Evolutionary conservation across 2,888 invertebrate genomes (phyloP).

Genomic region (Copidosoma aretas): DNA sequence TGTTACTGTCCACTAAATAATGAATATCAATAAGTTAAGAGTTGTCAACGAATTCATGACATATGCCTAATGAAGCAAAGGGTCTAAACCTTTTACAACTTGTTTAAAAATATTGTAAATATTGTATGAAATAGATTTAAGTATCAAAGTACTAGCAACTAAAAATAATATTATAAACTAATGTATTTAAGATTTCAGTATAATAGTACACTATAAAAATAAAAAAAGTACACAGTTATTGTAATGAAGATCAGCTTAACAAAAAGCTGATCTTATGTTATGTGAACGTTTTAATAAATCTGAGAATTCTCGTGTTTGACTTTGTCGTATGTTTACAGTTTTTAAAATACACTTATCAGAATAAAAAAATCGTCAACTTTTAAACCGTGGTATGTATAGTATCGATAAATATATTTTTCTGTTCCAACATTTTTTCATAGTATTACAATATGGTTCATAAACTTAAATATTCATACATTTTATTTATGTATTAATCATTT

Average conservation of each 20-base stretch:
- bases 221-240: no score
- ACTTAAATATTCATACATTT: constrained; percentile 36
- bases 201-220: constrained; percentile 52
- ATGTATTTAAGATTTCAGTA: constrained; percentile 52
- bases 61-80: constrained; percentile 52
- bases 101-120: constrained; percentile 57
- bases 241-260: constrained; percentile 47
- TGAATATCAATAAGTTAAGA: constrained; percentile 30
- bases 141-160: constrained; percentile 30
- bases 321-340: constrained; percentile 23
- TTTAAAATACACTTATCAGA: constrained; percentile 20
- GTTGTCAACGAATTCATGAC: constrained; percentile 43
- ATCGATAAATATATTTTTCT: constrained; percentile 32
- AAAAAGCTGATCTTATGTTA: constrained; percentile 47
- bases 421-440: constrained; percentile 46
- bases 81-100: constrained; percentile 59
- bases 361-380: neutral
- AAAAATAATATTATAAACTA: constrained; percentile 4
- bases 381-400: constrained; percentile 31
- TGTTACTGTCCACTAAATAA: constrained; percentile 33
- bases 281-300: constrained; percentile 58
- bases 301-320: constrained; percentile 50
- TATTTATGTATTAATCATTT: constrained; percentile 18
- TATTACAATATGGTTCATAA: constrained; percentile 43
- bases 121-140: constrained; percentile 54